Conservation (phyloP, 2,113 vertebrate species). For the Otocyon megalotis region DNA sequence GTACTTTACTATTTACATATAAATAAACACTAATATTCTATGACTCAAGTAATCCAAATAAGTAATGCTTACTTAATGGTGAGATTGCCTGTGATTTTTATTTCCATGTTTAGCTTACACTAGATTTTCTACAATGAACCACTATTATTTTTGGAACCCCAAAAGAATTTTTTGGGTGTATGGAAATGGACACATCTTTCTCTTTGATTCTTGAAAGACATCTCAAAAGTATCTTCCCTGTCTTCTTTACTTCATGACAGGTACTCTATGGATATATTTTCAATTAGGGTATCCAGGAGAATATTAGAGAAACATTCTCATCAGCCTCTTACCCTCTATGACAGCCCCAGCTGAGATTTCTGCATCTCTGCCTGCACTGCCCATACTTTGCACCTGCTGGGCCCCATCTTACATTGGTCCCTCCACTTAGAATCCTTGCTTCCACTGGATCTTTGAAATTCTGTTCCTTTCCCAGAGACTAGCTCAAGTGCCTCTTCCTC, state of each 20-base stretch:
- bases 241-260: not conserved
- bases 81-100: conserved; percentile 24
- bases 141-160: not conserved
- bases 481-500: not conserved
- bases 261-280: not conserved
- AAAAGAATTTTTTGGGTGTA: not conserved
- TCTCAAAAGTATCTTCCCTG: not conserved
- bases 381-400: not conserved
- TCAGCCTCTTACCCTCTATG: not conserved
- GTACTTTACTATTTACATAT: not conserved
- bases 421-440: not conserved
- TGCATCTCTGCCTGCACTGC: not conserved
- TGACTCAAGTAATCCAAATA: not conserved
- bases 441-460: not conserved
- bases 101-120: not conserved
- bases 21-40: not conserved
- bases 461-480: not conserved
- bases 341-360: not conserved
- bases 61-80: not conserved
- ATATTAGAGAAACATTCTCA: not conserved
- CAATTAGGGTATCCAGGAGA: not conserved
- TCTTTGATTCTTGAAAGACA: not conserved
- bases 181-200: not conserved
- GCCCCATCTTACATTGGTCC: not conserved
- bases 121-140: not conserved